Percentiles rank a stretch among this genome's conserved stretches.
These are phyloP conservation scores for Hermetia illucens DNA, from an alignment of 1,140 invertebrate species.

Conservation along the genomic window DNA sequence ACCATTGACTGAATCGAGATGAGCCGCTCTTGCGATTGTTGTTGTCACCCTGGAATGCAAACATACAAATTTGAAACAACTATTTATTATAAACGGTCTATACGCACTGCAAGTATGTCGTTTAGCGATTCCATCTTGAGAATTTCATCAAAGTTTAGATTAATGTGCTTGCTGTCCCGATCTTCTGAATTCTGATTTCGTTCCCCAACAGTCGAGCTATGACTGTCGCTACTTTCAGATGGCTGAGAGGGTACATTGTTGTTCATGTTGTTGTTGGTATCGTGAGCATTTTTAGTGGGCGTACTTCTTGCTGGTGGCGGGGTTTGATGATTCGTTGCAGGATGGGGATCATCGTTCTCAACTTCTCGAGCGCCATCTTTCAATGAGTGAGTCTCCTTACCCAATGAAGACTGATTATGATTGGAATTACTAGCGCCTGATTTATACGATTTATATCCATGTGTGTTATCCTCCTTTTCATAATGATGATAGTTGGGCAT, in stretches of 20 bases:
- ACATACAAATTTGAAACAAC: not conserved
- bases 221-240: slow-evolving; percentile 18
- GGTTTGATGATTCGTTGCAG: not conserved
- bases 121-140: slow-evolving; percentile 50
- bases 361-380: not conserved
- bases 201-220: slow-evolving; percentile 14
- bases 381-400: no score
- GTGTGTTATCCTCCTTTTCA: no score
- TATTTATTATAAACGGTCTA: slow-evolving; percentile 1
- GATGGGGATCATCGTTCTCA: not conserved
- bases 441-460: no score
- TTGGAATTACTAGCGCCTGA: no score
- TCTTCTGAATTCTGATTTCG: slow-evolving; percentile 24
- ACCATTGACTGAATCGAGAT: slow-evolving; percentile 45
- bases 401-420: no score
- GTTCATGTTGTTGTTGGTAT: slow-evolving; percentile 2
- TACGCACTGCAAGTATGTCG: slow-evolving; percentile 39
- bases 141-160: slow-evolving; percentile 59
- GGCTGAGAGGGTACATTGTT: not conserved
- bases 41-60: not conserved
- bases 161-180: slow-evolving; percentile 21
- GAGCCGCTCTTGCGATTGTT: slow-evolving; percentile 26
- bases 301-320: not conserved
- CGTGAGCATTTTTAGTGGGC: slow-evolving; percentile 15
- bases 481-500: no score